Base-by-base conservation (phyloP, 30 jellyfish, hydroid and myxozoan species). In the Pelagia noctiluca region DNA sequence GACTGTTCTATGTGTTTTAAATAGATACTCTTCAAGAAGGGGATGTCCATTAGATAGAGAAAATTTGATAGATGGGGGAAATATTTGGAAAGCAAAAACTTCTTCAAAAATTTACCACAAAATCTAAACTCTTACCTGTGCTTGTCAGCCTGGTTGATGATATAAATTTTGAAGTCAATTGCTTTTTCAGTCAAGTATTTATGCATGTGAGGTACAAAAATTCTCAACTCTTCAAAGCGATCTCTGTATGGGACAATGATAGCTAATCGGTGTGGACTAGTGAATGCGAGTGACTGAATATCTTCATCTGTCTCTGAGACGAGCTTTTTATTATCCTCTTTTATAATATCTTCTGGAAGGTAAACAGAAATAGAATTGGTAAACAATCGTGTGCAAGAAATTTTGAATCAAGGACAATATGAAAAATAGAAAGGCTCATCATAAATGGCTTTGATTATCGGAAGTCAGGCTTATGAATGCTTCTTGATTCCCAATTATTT, bases 61-160 rank as follows among this genome's bases (percentile, higher is more conserved):
- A n/a, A n/a, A n/a, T n/a, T n/a, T n/a, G n/a, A n/a, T n/a, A n/a
- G n/a, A n/a, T 61, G 12, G 23, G 28, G 23, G 23, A 8, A 61
- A 16, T 16, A 23, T 30, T 68, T 13, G 22, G 38, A 67, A 67
- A 16, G 32, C 68, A 66, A n/a, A 4, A 12, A 21, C n/a, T 57
- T 1, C 2, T 2, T 8, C 1, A 21, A 63, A 12, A 7, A 19
- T 12, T 16, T n/a, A n/a, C n/a, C n/a, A n/a, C n/a, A n/a, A n/a
- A n/a, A n/a, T n/a, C n/a, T n/a, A n/a, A n/a, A n/a, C n/a, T n/a
- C 82, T 33, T 78, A 95, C 99, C 99, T 95, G 88, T 88, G 96
- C 2, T 82, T 67, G 78, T 95, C 99, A 52, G 91, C 90, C 81
- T 95, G 99, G 60, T 95, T 95, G 64, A 95, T 85, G 13, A 95